Evolutionary conservation across 2,113 vertebrate genomes (phyloP), one percentile per base, ranked within the genome.

Genomic region (Lophura nycthemera): DNA sequence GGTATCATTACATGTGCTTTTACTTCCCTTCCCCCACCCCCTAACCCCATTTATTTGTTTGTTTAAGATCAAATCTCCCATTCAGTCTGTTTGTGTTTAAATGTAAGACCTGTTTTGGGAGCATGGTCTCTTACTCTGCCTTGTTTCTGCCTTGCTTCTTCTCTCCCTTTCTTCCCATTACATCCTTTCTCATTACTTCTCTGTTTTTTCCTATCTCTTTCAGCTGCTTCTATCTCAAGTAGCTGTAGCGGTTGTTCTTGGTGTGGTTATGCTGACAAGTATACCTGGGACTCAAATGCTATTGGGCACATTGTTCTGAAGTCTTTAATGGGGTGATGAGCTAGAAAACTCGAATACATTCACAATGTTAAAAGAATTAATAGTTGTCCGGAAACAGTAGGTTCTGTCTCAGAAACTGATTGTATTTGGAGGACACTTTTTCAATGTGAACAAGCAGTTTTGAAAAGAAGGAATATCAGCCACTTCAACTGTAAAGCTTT

Each of bases 301-400:
- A 8, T 7, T 64, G 16, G 11, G 13, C 60, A 10, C 0, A 0
- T 36, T 67, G 1, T 43, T 48, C 17, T 29, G 3, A 70, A 88
- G 36, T 32, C 8, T 17, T 86, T 56, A 4, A 0, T 74, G 16
- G 11, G 3, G 4, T 71, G 32, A 18, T 43, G 24, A 0, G 1
- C 15, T 17, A 64, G 65, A 73, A 69, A 61, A 70, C 8, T 61
- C 24, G 77, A 65, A 63, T 16, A 29, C 4, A n/a, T 38, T 85
- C 54, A 54, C 10, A 63, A 21, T 50, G 48, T 50, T 50, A 25
- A 50, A 13, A 25, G 48, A 50, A 25, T 50, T 50, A 50, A 50
- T 50, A 50, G 48, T 50, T 50, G 24, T 50, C 13, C 11, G 13
- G 40, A 92, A 76, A 48, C 52, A 83, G 63, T 13, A 61, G 12